phyloP scores from a whole-genome alignment of 2,797 vertebrate species.

The Octomys mimax region DNA sequence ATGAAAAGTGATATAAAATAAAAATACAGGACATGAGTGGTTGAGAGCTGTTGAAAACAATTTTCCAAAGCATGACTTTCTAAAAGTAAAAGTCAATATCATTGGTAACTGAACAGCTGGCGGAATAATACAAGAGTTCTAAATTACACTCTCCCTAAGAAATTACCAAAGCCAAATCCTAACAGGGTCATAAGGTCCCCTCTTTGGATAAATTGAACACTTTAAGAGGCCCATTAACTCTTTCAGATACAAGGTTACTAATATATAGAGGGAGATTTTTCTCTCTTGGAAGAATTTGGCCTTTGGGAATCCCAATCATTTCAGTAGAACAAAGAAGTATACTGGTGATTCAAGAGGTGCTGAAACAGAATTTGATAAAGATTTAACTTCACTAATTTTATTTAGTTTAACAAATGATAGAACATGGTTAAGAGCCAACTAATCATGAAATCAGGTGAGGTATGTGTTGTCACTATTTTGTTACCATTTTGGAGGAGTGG shows the following conservation, averaged over 20 bases:
- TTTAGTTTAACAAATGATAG: slow-evolving; percentile 27
- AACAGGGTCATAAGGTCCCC: slow-evolving; percentile 11
- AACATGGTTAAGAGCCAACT: neutral
- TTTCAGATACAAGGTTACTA: slow-evolving; percentile 14
- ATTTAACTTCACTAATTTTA: neutral
- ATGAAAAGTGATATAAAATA: slow-evolving; percentile 82
- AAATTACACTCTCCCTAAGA: slow-evolving; percentile 71
- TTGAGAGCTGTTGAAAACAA: slow-evolving; percentile 76
- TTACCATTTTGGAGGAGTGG: neutral
- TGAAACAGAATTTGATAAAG: slow-evolving; percentile 51
- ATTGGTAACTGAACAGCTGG: slow-evolving; percentile 69
- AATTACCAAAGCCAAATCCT: slow-evolving; percentile 46
- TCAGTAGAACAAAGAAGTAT: slow-evolving; percentile 16
- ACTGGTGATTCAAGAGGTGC: neutral
- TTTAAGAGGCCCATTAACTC: slow-evolving; percentile 54
- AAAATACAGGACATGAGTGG: slow-evolving; percentile 69
- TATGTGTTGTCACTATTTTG: neutral
- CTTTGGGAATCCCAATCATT: slow-evolving; percentile 52
- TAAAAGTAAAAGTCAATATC: slow-evolving; percentile 79
- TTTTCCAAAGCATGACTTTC: slow-evolving; percentile 77
- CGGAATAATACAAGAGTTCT: slow-evolving; percentile 49
- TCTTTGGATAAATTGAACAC: slow-evolving; percentile 45
- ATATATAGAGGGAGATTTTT: neutral
- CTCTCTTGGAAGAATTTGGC: slow-evolving; percentile 37
- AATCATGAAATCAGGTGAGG: neutral